Evolutionary conservation across 2,113 vertebrate genomes (phyloP), one percentile per base, ranked within the genome.

Genomic region (Paraplagusia blochii): DNA sequence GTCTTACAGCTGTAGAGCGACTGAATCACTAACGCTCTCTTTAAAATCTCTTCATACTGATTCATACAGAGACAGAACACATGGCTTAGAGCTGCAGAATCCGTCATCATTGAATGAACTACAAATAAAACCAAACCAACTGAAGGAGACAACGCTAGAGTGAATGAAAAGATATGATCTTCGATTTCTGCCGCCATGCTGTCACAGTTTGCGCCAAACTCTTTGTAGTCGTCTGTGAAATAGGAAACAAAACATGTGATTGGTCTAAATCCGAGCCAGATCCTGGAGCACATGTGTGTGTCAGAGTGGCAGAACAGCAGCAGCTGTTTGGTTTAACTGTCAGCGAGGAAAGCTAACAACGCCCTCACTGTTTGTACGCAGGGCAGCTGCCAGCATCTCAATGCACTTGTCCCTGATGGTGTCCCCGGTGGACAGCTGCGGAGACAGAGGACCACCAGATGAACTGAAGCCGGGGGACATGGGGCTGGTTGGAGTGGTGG

Each of bases 111-210:
- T 59, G 33, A 57, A 44, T 36, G 3, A 62, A 40, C 10, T 10
- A 3, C 34, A 56, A 6, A 33, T 55, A 2, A 29, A 34, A 22
- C 63, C 33, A 59, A 58, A 47, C 1, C 12, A 53, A 19, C 4
- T 13, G 13, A 11, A 39, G 12, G 7, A 8, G 11, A 5, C 14
- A 13, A 29, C 7, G 22, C 47, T 17, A 4, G 11, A 33, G 7
- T 22, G 14, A 40, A 48, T 7, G 19, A 15, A 85, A 97, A 93
- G 96, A 99, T 98, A 99, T 98, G 89, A 81, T 97, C 93, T 91
- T 99, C 97, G 0, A 99, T 95, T 80, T 98, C 95, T 0, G 93
- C 93, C 3, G 92, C 96, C 93, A 98, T 93, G 83, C 91, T 85
- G 51, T 99, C 95, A 12, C 95, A 98, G 88, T 95, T 96, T 39